phyloP scores from a whole-genome alignment of 2,888 invertebrate species.

The Nasonia oneida region DNA sequence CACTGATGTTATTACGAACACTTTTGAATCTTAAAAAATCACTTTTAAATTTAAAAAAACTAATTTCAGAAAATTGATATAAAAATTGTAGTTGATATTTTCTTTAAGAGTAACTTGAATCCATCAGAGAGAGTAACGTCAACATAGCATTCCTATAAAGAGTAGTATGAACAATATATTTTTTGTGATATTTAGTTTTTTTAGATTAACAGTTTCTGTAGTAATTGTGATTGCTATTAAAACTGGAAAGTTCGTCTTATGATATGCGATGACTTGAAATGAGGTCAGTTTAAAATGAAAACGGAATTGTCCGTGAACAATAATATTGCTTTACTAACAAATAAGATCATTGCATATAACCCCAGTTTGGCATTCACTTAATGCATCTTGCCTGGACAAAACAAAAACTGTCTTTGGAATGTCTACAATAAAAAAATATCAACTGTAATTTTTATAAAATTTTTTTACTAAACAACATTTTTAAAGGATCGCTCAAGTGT shows the following conservation, averaged over 20 bases:
- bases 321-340: not conserved
- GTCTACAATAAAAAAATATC: conserved; percentile 21
- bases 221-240: not conserved
- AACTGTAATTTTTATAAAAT: conserved; percentile 55
- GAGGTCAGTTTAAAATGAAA: not conserved
- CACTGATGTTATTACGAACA: conserved; percentile 23
- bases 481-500: not conserved
- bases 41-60: conserved; percentile 14
- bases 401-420: not conserved
- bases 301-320: not conserved
- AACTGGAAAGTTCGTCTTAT: not conserved
- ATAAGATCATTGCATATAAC: not conserved
- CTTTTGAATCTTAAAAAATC: conserved; percentile 58
- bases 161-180: conserved; percentile 8
- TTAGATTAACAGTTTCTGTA: not conserved
- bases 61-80: conserved; percentile 14
- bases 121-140: not conserved
- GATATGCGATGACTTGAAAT: not conserved
- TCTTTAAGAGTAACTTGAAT: not conserved
- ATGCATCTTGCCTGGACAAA: conserved; percentile 11
- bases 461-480: not conserved
- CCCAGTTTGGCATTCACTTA: not conserved
- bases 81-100: conserved; percentile 45
- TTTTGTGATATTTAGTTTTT: conserved; percentile 5
- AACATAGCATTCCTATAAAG: conserved; percentile 14